Conservation (phyloP, 2,888 invertebrate species). For the Temnothorax rugatulus region DNA sequence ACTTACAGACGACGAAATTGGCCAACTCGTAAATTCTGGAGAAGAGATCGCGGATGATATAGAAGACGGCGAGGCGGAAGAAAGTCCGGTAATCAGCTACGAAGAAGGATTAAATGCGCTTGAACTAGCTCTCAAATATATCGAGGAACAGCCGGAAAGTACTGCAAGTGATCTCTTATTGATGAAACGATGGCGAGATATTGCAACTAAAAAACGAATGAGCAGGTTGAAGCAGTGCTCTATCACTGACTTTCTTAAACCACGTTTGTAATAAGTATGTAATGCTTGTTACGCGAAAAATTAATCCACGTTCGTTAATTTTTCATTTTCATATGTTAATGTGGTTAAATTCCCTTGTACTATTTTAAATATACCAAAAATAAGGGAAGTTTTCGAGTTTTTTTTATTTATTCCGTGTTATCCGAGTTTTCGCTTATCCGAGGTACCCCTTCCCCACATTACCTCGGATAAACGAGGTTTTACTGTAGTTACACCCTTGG, state of each 20-base stretch:
- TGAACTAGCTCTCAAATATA: background rate
- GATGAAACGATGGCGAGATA: background rate
- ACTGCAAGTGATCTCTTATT: background rate
- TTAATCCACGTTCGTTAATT: no score
- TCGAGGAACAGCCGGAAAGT: background rate
- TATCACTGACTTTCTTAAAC: background rate
- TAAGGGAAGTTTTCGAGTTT: no score
- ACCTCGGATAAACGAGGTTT: no score
- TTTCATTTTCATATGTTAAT: no score
- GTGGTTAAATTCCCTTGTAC: no score
- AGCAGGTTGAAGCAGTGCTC: background rate
- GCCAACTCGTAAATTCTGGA: background rate
- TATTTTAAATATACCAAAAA: no score
- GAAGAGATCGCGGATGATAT: background rate
- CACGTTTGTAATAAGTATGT: background rate
- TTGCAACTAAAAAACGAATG: background rate
- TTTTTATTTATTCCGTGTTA: no score
- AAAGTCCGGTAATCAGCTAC: background rate
- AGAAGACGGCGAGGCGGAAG: background rate
- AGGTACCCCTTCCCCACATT: no score
- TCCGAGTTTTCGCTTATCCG: no score
- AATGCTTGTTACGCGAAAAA: no score
- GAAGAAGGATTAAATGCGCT: background rate
- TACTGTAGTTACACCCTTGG: no score
- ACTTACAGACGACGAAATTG: background rate